Percentiles rank a stretch among this genome's conserved stretches.
Evolutionary conservation across 2,113 vertebrate species (phyloP).

Genomic region (Protobothrops flavoviridis): DNA sequence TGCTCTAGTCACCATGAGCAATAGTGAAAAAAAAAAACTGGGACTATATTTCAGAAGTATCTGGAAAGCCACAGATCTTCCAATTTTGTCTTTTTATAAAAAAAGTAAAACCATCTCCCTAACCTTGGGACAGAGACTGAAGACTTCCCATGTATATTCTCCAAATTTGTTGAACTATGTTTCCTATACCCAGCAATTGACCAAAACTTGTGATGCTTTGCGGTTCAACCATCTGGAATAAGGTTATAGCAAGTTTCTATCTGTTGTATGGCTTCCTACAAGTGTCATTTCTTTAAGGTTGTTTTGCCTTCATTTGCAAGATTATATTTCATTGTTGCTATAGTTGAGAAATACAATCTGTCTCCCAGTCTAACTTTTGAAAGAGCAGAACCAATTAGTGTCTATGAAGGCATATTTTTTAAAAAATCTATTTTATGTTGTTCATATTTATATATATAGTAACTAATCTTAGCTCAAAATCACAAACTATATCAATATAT

Average conservation of each 20-base stretch:
- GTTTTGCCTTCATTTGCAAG: background rate
- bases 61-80: background rate
- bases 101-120: background rate
- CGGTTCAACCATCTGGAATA: background rate
- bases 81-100: background rate
- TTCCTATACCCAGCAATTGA: background rate
- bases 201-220: background rate
- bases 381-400: background rate
- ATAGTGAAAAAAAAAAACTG: background rate
- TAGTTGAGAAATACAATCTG: background rate
- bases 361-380: background rate
- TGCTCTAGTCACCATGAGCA: background rate
- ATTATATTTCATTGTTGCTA: background rate
- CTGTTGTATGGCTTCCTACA: background rate
- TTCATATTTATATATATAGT: background rate
- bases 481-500: no score
- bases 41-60: background rate
- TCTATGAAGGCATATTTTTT: background rate
- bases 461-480: background rate
- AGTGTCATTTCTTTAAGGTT: background rate
- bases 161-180: background rate
- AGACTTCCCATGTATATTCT: background rate
- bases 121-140: background rate
- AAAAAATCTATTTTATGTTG: background rate
- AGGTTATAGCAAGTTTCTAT: background rate